Base-by-base conservation (phyloP, 1,140 invertebrate genomes). In the Panulirus ornatus region DNA sequence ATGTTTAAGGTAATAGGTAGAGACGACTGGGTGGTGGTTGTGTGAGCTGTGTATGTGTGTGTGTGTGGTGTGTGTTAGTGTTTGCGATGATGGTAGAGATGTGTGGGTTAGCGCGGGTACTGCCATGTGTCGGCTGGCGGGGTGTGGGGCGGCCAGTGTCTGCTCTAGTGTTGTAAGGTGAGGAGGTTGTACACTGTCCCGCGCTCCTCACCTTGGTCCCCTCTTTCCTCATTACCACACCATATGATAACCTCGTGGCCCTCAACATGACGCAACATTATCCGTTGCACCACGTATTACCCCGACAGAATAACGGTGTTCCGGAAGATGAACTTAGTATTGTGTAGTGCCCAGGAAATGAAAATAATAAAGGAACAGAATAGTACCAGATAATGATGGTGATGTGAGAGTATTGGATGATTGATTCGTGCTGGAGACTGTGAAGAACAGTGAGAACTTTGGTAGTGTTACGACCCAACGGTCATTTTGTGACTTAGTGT, bases 81-180 rank as follows among this genome's bases (percentile, higher is more conserved):
- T n/a, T n/a, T 19, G 11, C 9, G 78, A 36, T 19, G 78, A 27
- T 22, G 78, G 78, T n/a, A 38, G 2, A 38, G 82, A 5, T 36
- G 63, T 16, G 58, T 0, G 82, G 58, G 71, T 40, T n/a, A 81
- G 47, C 78, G 30, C 38, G 58, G 27, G 47, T 81, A 27, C 27
- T 30, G 58, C 0, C n/a, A 34, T 38, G 70, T 30, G 34, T 34
- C 70, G 6, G 78, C 19, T 34, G 44, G 44, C 27, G 76, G 51
- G n/a, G 11, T 34, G 36, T 16, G 71, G 11, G 78, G 30, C 47
- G 51, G 78, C 22, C 51, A 81, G 78, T 81, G 78, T 81, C 47
- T 81, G 51, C 34, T 81, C 27, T 47, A 19, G 78, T 81, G 51
- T 30, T 54, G 51, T 54, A 6, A 81, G 78, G 78, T 81, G 78